Evolutionary conservation across 2,113 vertebrate genomes (phyloP), one percentile per base, ranked within the genome.

Genomic region (Lamprotornis superbus): DNA sequence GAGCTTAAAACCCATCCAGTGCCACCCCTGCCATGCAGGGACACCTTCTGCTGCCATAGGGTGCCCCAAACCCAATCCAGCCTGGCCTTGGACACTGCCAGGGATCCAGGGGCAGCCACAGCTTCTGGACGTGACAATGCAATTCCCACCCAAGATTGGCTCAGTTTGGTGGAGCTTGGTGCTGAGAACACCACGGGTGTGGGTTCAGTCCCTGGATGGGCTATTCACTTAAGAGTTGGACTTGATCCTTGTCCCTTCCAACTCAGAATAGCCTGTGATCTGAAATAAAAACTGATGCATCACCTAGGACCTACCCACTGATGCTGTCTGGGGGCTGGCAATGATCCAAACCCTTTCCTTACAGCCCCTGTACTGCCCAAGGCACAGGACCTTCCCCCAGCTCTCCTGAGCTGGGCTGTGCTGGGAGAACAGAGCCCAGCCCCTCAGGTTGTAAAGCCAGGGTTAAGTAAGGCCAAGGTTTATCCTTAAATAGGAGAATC

Each of bases 51-150:
- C 37, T n/a, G 7, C 5, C 11, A 18, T 60, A 30, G 77, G 15
- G 0, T 30, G 52, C 15, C 74, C 52, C 52, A 6, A 21, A 11
- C 44, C 5, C 44, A 0, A 0, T 24, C 77, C 77, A 39, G 0
- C 23, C 70, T 30, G 53, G 33, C 23, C 60, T 17, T 3, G 60
- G 39, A 2, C 39, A 15, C 19, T 63, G 0, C 23, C 77, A 74
- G 44, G 52, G 44, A 8, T 44, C 15, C 74, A 25, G 37, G 23
- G 28, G 16, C 46, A 46, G 53, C 68, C 60, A 3, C 52, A 28
- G 37, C 60, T 65, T 7, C 27, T 44, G 77, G 42, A 4, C 67
- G 15, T 21, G 30, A 1, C 5, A 27, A 0, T 15, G 42, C 24
- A 19, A 15, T 4, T 2, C 5, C 18, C 42, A 15, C 35, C 50